Conservation (phyloP, 2,888 invertebrate species). For the Tachina lurida region DNA sequence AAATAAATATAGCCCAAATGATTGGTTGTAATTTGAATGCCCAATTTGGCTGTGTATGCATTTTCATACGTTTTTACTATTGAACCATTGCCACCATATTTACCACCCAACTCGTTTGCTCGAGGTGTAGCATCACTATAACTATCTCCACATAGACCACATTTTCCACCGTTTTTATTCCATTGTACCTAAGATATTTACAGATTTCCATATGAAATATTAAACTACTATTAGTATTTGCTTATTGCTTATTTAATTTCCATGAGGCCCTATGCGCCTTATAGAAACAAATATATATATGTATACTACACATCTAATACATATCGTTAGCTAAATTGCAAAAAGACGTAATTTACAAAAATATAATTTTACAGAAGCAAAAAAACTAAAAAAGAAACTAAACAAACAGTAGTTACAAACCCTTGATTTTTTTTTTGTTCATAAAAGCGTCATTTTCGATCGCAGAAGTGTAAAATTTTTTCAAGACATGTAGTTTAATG, state of each 20-base stretch:
- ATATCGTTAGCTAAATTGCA: too few relatives aligned
- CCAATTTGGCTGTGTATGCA: conserved; percentile 76
- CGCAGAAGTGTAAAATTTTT: too few relatives aligned
- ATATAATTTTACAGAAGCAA: too few relatives aligned
- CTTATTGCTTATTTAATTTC: neutral
- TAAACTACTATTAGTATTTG: neutral
- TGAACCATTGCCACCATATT: conserved; percentile 83
- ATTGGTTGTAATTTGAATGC: conserved; percentile 83
- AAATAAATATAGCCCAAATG: conserved; percentile 84
- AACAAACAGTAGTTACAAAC: too few relatives aligned
- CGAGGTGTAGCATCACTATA: conserved; percentile 83
- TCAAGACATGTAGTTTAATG: too few relatives aligned
- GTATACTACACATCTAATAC: too few relatives aligned
- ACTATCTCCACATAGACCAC: conserved; percentile 85
- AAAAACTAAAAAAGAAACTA: too few relatives aligned
- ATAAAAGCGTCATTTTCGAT: too few relatives aligned
- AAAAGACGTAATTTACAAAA: too few relatives aligned
- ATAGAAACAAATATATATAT: too few relatives aligned
- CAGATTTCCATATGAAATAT: neutral
- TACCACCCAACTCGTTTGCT: conserved; percentile 84
- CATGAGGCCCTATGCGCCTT: too few relatives aligned
- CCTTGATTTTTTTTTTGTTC: too few relatives aligned
- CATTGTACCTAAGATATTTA: conserved; percentile 80
- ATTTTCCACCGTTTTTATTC: conserved; percentile 82
- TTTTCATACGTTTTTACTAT: conserved; percentile 82